These are phyloP conservation scores for Xanthorhoe designata DNA, from an alignment of 2,888 invertebrate genomes.

Conservation along the genomic window DNA sequence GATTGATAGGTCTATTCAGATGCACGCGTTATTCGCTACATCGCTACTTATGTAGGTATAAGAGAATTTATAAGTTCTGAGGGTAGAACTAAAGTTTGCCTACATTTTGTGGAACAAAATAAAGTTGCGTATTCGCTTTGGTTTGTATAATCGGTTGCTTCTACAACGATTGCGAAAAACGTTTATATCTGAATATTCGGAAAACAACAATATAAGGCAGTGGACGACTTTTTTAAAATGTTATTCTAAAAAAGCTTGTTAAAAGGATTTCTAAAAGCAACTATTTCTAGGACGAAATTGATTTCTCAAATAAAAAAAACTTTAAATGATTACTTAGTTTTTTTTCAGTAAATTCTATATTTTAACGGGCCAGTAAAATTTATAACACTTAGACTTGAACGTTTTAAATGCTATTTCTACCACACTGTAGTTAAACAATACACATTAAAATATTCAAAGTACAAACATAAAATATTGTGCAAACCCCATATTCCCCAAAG, in stretches of 20 bases:
- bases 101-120: too few species aligned
- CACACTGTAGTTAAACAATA: slow-evolving; percentile 37
- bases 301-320: not conserved
- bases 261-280: slow-evolving; percentile 22
- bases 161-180: too few species aligned
- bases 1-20: too few species aligned
- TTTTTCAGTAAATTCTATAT: not conserved
- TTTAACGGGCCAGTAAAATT: not conserved
- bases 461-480: not conserved
- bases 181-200: too few species aligned
- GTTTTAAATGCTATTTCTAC: slow-evolving; percentile 42
- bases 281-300: not conserved
- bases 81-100: not conserved
- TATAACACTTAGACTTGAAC: not conserved
- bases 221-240: too few species aligned
- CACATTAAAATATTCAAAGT: slow-evolving; percentile 8
- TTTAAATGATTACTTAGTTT: not conserved
- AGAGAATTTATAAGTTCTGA: too few species aligned
- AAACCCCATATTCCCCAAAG: slow-evolving; percentile 31
- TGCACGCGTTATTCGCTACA: too few species aligned
- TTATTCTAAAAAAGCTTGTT: slow-evolving; percentile 9
- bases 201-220: too few species aligned
- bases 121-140: too few species aligned
- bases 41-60: too few species aligned
- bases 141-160: too few species aligned